Evolutionary conservation across 2,113 vertebrate genomes (phyloP).

Genomic region (Tyrannus savana): DNA sequence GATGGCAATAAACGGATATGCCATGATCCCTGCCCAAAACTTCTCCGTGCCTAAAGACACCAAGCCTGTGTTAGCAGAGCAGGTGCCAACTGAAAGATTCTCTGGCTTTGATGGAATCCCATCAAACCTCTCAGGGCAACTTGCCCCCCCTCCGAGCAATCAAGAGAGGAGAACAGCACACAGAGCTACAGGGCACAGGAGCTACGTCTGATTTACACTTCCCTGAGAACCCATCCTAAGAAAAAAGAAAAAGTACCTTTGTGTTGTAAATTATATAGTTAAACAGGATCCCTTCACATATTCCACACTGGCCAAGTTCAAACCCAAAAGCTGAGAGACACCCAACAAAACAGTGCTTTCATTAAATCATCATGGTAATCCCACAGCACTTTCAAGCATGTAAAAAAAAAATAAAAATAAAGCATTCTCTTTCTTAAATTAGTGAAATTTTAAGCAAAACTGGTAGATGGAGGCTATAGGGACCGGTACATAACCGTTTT

Average conservation of each 20-base stretch:
- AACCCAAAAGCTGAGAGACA: neutral
- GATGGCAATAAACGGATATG: neutral
- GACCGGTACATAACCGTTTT: neutral
- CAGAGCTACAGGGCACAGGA: neutral
- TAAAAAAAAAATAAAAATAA: neutral
- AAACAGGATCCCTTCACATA: neutral
- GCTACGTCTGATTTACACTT: neutral
- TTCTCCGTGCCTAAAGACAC: neutral
- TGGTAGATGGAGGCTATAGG: neutral
- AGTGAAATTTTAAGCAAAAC: neutral
- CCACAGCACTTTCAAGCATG: neutral
- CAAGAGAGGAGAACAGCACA: neutral
- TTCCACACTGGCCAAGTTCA: neutral
- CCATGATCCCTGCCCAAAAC: neutral
- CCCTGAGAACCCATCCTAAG: neutral
- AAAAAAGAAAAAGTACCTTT: neutral
- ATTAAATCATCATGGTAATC: neutral
- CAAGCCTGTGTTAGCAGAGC: neutral
- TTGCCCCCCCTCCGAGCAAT: rapidly evolving
- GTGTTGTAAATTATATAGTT: neutral
- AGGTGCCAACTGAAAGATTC: neutral
- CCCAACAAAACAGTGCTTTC: neutral
- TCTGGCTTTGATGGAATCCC: neutral
- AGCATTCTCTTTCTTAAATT: neutral
- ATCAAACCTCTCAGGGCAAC: neutral